phyloP scores from a whole-genome alignment of 2,888 invertebrate genomes.

The Athalia rosae region DNA sequence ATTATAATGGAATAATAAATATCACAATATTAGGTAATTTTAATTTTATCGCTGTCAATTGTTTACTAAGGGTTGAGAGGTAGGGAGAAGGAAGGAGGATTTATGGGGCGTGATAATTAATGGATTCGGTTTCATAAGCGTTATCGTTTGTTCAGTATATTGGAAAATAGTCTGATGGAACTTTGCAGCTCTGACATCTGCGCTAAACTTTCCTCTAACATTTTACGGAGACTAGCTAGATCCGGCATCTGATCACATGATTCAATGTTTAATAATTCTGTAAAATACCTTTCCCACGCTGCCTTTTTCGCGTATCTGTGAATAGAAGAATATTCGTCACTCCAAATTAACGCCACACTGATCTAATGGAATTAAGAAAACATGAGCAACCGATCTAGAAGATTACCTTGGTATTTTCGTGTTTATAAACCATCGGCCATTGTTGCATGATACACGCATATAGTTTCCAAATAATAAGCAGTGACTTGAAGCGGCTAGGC shows the following conservation, averaged over 20 bases:
- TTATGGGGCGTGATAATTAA: slow-evolving; percentile 2
- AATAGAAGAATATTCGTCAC: slow-evolving; percentile 54
- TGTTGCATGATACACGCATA: slow-evolving; percentile 84
- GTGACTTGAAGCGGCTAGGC: slow-evolving; percentile 91
- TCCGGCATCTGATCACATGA: slow-evolving; percentile 86
- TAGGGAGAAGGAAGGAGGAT: background rate
- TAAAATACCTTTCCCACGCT: slow-evolving; percentile 89
- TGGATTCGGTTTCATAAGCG: slow-evolving; percentile 58
- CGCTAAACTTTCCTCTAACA: slow-evolving; percentile 68
- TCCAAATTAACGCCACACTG: slow-evolving; percentile 16
- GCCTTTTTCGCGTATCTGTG: slow-evolving; percentile 82
- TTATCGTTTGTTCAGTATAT: slow-evolving; percentile 72
- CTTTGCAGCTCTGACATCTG: slow-evolving; percentile 62
- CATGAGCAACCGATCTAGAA: slow-evolving; percentile 1
- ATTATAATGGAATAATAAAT: slow-evolving; percentile 42
- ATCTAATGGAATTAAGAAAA: slow-evolving; percentile 24
- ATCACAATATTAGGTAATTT: slow-evolving; percentile 37
- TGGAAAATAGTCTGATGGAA: slow-evolving; percentile 67
- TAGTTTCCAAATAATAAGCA: slow-evolving; percentile 92
- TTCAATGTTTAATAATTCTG: slow-evolving; percentile 86
- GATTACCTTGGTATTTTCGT: slow-evolving; percentile 82
- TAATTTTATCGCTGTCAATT: slow-evolving; percentile 10
- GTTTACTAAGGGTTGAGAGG: slow-evolving; percentile 4
- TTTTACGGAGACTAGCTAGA: slow-evolving; percentile 76
- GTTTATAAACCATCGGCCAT: slow-evolving; percentile 82